Evolutionary conservation across 2,113 vertebrate species (phyloP), one percentile per base, ranked within the genome.

Genomic region (Semnornis frantzii): DNA sequence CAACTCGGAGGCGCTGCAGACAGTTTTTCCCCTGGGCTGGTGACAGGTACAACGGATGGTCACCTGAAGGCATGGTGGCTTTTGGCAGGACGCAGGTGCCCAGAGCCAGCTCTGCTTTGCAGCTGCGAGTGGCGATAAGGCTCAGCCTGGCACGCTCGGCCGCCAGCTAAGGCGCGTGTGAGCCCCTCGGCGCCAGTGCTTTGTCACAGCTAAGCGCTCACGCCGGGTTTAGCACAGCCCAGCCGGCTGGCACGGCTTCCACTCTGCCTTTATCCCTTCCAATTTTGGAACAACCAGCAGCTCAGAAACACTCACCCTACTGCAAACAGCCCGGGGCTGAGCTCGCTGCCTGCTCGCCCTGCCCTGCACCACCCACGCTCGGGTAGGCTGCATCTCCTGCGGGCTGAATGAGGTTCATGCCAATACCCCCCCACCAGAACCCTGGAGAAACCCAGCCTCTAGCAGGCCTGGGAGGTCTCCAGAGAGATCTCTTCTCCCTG

Each of bases 11-110:
- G 57, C 46, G 62, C 48, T 46, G n/a, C 80, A 84, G 74, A 33
- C 9, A 25, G 17, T 13, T 73, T 66, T n/a, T 31, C 34, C 27
- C 10, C 7, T 4, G 55, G 42, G 34, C 10, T 78, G 87, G 42
- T 84, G 78, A 21, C 34, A 66, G 74, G 52, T 31, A 59, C 9
- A 60, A 42, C 15, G 12, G 65, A 5, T 5, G 33, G 10, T 7
- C 73, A 75, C 30, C 12, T 3, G 3, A 55, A 62, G 90, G 34
- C 3, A 0, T 0, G 5, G 57, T 63, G 83, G 59, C 55, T 82
- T 33, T 57, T 0, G 5, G 60, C 74, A 66, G 39, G 16, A 2
- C 5, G 0, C 8, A 1, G 58, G 19, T 69, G 48, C 58, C 64
- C 0, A 3, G 63, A 52, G 72, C 79, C 8, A 5, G n/a, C 5